Conservation (phyloP, 2,888 invertebrate species). For the Dyspetes luteomarginatus region DNA sequence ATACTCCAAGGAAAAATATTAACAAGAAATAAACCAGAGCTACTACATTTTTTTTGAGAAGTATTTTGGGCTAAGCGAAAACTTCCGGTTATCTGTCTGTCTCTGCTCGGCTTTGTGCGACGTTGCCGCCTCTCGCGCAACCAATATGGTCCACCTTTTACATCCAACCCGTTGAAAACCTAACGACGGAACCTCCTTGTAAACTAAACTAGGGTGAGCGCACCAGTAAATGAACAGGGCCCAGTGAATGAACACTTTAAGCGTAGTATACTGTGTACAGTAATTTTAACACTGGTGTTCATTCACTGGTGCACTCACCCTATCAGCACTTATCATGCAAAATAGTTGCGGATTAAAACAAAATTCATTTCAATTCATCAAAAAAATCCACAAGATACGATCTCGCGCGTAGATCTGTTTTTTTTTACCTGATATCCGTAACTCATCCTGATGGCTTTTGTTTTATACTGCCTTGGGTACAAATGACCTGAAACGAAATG, state of each 20-base stretch:
- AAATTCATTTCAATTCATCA: neutral
- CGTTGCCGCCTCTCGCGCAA: neutral
- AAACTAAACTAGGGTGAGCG: constrained; percentile 37
- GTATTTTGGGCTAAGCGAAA: neutral
- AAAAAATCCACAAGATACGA: neutral
- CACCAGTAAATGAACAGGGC: no score
- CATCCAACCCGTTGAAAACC: neutral
- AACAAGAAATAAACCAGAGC: neutral
- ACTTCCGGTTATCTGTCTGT: neutral
- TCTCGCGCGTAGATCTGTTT: neutral
- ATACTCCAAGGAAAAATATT: neutral
- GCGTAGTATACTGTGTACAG: no score
- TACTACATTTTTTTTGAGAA: neutral
- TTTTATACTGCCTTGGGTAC: neutral
- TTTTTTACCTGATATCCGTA: constrained; percentile 79
- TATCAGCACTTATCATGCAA: neutral
- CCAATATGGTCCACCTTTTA: neutral
- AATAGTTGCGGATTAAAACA: neutral
- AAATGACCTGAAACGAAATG: constrained; percentile 30
- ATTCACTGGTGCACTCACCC: no score
- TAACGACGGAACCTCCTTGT: neutral
- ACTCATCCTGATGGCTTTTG: constrained; percentile 74
- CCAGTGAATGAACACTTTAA: no score
- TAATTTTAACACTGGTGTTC: neutral
- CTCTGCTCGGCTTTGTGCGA: neutral